These are phyloP conservation scores for Calyptomena viridis DNA, from an alignment of 2,113 vertebrate species.

Conservation along the genomic window DNA sequence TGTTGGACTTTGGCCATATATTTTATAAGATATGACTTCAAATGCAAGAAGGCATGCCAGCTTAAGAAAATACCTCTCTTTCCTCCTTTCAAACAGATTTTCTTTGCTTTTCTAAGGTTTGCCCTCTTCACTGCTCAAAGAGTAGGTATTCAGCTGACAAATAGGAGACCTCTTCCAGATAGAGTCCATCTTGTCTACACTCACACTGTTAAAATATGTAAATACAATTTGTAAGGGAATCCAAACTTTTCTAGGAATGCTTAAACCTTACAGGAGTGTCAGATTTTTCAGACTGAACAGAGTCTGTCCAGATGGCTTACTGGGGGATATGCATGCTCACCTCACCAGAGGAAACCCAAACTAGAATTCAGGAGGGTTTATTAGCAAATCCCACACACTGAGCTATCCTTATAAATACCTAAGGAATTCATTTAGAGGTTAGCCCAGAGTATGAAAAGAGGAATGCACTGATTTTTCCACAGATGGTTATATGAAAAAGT, in stretches of 20 bases:
- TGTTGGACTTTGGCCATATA: not conserved
- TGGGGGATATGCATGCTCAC: not conserved
- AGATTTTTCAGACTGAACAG: not conserved
- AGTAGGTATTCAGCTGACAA: not conserved
- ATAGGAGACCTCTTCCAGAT: not conserved
- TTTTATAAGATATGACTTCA: not conserved
- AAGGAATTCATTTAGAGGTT: not conserved
- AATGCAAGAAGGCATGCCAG: not conserved
- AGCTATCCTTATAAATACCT: not conserved
- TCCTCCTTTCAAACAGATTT: not conserved
- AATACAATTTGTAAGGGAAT: not conserved
- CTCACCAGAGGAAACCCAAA: not conserved
- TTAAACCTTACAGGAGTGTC: not conserved
- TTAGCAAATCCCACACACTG: constrained; percentile 9
- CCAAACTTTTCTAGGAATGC: constrained; percentile 8
- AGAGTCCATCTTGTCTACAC: not conserved
- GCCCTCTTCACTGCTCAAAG: not conserved
- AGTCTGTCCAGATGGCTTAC: not conserved
- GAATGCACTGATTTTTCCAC: not conserved
- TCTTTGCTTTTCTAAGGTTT: constrained; percentile 3
- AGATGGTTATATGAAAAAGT: not conserved
- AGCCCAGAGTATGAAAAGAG: not conserved
- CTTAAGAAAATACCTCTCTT: not conserved
- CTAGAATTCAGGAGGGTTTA: not conserved
- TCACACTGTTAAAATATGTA: not conserved